Evolutionary conservation across 2,888 invertebrate species (phyloP).

Genomic region (Mimumesa dahlbomi): DNA sequence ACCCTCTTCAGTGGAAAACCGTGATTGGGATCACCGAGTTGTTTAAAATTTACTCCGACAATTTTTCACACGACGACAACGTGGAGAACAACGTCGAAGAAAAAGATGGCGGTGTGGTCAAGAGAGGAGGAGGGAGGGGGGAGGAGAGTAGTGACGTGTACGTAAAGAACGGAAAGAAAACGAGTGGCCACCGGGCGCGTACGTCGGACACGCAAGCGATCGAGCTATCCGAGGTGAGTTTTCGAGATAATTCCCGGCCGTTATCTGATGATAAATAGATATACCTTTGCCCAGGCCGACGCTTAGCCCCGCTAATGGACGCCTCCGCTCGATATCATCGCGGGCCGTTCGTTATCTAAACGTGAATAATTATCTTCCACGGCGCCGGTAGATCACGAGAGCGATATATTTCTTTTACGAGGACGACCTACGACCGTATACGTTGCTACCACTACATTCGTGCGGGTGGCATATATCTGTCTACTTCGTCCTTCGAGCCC

Average conservation of each 20-base stretch:
- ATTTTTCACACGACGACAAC: too few relatives aligned
- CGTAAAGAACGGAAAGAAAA: conserved; percentile 26
- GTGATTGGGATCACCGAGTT: too few relatives aligned
- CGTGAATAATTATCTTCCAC: conserved; percentile 74
- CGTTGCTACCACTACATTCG: not conserved
- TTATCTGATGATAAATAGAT: conserved; percentile 75
- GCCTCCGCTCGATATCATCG: conserved; percentile 70
- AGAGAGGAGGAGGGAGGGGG: too few relatives aligned
- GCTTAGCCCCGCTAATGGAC: conserved; percentile 70
- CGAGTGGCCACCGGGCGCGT: conserved; percentile 34
- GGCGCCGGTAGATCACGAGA: conserved; percentile 60
- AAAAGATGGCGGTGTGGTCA: too few relatives aligned
- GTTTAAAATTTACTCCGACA: too few relatives aligned
- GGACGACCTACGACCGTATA: conserved; percentile 30
- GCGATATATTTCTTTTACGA: conserved; percentile 62
- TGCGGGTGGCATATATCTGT: not conserved
- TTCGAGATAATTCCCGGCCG: conserved; percentile 70
- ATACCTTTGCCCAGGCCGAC: conserved; percentile 62
- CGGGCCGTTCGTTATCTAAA: conserved; percentile 72
- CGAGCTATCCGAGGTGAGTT: conserved; percentile 68
- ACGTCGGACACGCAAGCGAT: conserved; percentile 70
- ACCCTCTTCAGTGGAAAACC: too few relatives aligned
- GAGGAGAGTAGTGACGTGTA: too few relatives aligned
- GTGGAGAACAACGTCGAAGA: too few relatives aligned
- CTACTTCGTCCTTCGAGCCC: not conserved